These are phyloP conservation scores for Hypomesus transpacificus DNA, from an alignment of 2,113 vertebrate genomes.

Conservation along the genomic window DNA sequence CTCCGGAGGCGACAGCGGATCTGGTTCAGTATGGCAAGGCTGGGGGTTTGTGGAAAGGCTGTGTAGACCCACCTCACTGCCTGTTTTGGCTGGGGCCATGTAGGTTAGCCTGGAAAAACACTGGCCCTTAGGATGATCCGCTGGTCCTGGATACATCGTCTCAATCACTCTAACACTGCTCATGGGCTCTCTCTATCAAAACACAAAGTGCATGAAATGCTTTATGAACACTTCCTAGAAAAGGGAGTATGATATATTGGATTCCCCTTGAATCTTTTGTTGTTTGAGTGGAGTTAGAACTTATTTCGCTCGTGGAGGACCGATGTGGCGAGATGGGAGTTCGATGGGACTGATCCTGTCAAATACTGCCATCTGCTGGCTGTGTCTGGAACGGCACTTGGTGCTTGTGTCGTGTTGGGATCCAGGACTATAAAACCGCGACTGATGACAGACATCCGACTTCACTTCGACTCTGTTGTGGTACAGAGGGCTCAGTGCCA, in stretches of 20 bases:
- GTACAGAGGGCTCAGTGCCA: not conserved
- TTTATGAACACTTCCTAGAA: not conserved
- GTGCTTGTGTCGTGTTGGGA: too few species aligned
- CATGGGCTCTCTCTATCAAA: not conserved
- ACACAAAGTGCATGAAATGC: not conserved
- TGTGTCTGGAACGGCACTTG: not conserved
- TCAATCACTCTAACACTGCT: too few species aligned
- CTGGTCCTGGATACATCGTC: too few species aligned
- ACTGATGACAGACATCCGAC: not conserved
- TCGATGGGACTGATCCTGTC: slow-evolving; percentile 27
- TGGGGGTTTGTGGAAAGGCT: too few species aligned
- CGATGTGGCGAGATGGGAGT: not conserved
- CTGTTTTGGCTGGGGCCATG: too few species aligned
- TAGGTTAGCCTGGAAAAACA: too few species aligned
- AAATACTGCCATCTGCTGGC: slow-evolving; percentile 71
- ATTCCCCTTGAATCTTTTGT: not conserved
- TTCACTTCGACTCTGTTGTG: not conserved
- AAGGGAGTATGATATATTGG: not conserved
- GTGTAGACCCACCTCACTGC: too few species aligned
- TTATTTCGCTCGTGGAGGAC: not conserved
- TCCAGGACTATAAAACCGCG: too few species aligned
- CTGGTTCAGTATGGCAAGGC: too few species aligned
- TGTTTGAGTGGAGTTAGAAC: not conserved
- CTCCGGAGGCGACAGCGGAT: too few species aligned
- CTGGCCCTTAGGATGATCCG: too few species aligned